Base-by-base conservation (phyloP, 53 echinoderm and acorn worm species). In the Crossaster papposus region DNA sequence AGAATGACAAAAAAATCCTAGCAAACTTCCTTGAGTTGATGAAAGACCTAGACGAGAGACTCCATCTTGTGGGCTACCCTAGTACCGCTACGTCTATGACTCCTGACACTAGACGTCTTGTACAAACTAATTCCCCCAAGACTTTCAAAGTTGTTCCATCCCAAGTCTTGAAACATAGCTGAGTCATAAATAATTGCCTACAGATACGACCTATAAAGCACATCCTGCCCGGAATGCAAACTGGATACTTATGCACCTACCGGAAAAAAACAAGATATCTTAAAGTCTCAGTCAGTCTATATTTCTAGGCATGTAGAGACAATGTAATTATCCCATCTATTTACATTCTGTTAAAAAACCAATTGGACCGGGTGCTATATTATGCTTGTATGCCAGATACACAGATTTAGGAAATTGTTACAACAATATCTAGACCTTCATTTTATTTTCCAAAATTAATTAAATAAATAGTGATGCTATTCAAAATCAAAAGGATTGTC, bases 141-240 rank as follows among this genome's bases (percentile, higher is more conserved):
- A 68, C 68, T 0, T 68, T 18, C 24, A 26, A 68, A 68, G n/a
- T 20, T n/a, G 4, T 68, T 68, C 28, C 68, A 26, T n/a, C 28
- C 68, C 17, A 9, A 7, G 2, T 58, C 68, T 23, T n/a, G 28
- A 68, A 68, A 68, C 24, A 68, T 68, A 34, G 36, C 84, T 84
- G 84, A 84, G 71, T 84, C 84, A 84, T 51, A 22, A 78, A 9
- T 72, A 72, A 84, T 72, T 84, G 84, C 52, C 30, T 18, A 1
- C 44, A 53, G 84, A 31, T 51, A 51, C 32, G 53, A 30, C 65
- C 71, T 38, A 72, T 74, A 74, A 74, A 52, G 34, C 28, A 84
- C 52, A 84, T 84, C 84, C 84, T 84, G 84, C 51, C 44, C 4
- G 12, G 54, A 44, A 52, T 84, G 33, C 34, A 36, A 10, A 35